Conservation (phyloP, 1,140 invertebrate genomes). For the Drosophila biarmipes region DNA sequence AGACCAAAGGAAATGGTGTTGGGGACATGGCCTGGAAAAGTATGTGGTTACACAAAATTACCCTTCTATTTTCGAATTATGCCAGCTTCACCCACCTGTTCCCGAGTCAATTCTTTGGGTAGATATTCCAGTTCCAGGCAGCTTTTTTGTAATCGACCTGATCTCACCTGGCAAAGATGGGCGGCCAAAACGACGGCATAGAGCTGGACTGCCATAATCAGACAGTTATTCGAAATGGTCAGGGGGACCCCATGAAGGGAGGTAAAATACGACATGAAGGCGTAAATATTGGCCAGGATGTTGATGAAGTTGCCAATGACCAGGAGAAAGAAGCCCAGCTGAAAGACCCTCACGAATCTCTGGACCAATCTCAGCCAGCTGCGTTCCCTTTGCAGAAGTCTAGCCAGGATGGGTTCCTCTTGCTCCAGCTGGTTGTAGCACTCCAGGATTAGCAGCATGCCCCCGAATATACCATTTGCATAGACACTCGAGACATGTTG, state of each 20-base stretch:
- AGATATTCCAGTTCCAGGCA: slow-evolving; percentile 45
- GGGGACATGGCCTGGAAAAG: slow-evolving; percentile 34
- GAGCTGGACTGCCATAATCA: slow-evolving; percentile 57
- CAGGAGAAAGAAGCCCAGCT: slow-evolving; percentile 65
- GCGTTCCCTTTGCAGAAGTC: slow-evolving; percentile 18
- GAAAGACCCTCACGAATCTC: slow-evolving; percentile 32
- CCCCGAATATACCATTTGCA: slow-evolving; percentile 62
- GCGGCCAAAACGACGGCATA: slow-evolving; percentile 64
- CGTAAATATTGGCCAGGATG: slow-evolving; percentile 75
- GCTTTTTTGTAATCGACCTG: slow-evolving; percentile 12
- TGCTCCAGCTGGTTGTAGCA: slow-evolving; percentile 32
- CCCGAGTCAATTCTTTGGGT: slow-evolving; percentile 14
- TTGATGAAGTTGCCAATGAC: slow-evolving; percentile 67
- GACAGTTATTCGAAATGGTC: slow-evolving; percentile 74
- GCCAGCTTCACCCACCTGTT: slow-evolving; percentile 32
- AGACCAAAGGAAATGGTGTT: slow-evolving; percentile 37
- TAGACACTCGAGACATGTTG: slow-evolving; percentile 71
- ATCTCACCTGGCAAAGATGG: slow-evolving; percentile 57
- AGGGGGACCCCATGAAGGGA: slow-evolving; percentile 59
- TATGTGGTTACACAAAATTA: too few relatives aligned
- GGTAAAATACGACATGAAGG: slow-evolving; percentile 75
- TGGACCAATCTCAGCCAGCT: slow-evolving; percentile 28
- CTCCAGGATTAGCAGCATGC: slow-evolving; percentile 51
- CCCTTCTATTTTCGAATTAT: too few relatives aligned
- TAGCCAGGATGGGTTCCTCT: neutral